phyloP scores from a whole-genome alignment of 2,888 invertebrate genomes.

The Charanyca ferruginea region DNA sequence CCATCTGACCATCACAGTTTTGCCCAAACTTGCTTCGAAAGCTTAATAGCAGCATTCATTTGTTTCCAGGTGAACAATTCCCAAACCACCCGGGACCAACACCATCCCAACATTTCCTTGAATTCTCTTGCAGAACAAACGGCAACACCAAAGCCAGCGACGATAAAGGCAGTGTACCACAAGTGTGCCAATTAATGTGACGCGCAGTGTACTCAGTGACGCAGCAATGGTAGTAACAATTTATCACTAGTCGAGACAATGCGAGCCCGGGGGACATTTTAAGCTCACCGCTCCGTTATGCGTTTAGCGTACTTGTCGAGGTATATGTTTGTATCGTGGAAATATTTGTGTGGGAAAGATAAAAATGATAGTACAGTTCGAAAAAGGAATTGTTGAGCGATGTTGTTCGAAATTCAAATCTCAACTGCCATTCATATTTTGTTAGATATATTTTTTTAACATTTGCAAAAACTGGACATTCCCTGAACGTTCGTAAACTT shows the following conservation, averaged over 20 bases:
- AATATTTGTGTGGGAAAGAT: constrained; percentile 1
- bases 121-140: constrained; percentile 19
- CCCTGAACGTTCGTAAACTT: too few relatives aligned
- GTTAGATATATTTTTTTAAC: too few relatives aligned
- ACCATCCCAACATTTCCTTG: not conserved
- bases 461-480: too few relatives aligned
- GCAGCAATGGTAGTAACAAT: constrained; percentile 56
- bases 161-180: constrained; percentile 39
- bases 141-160: not conserved
- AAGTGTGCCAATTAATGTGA: constrained; percentile 58
- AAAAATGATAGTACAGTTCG: not conserved
- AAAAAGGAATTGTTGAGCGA: not conserved
- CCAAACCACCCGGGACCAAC: not conserved
- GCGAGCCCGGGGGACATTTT: constrained; percentile 62
- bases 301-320: constrained; percentile 52
- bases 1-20: not conserved
- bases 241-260: constrained; percentile 64
- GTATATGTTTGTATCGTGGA: constrained; percentile 4
- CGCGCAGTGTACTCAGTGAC: constrained; percentile 48
- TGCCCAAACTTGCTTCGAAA: not conserved
- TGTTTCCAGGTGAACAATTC: not conserved
- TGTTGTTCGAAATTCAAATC: too few relatives aligned
- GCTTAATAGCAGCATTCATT: not conserved
- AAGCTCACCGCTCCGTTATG: constrained; percentile 56
- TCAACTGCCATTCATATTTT: too few relatives aligned